Evolutionary conservation across 1,140 invertebrate species (phyloP), one percentile per base, ranked within the genome.

Genomic region (Drosophila sucinea): DNA sequence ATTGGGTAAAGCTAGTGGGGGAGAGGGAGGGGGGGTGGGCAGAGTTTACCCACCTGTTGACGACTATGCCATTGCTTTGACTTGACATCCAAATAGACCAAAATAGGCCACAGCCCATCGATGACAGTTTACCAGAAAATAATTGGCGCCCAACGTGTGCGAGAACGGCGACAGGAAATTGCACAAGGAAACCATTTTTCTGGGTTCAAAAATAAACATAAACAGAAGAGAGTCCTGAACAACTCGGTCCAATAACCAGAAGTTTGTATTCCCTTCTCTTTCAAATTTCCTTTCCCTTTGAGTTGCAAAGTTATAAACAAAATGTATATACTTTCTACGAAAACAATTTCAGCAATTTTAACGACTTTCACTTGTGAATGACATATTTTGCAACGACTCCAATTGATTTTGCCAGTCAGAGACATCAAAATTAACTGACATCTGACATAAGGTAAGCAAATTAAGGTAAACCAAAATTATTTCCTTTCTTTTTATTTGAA

Each of bases 161-260:
- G 1, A 17, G 17, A 51, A 51, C 47, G 30, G 65, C 60, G 70
- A 73, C 76, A 73, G 55, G 65, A 64, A 70, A 70, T 79, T 70
- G 62, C 62, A 55, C 60, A 79, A 79, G 71, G 63, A 71, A 67
- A 60, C 27, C 63, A 64, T 56, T 56, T 70, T 65, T 65, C 61
- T 38, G 35, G 32, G 17, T 17, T 35, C 32, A 58, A 30, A 58
- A 58, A 35, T 27, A 23, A 23, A 57, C 10, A 56, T 33, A 23
- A 56, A 1, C 2, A 56, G 29, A 51, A 51, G 60, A 66, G 30
- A 64, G 44, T n/a, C 47, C 17, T 17, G 32, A 33, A 69, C 51
- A 57, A 56, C 41, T 73, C 67, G 2, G 23, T 1, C 25, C 23
- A 51, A 10, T 3, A 51, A 3, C 7, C 23, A 25, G 23, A 51